Percentiles rank a stretch among this genome's conserved stretches.
phyloP scores from a whole-genome alignment of 2,888 invertebrate species.

The Salpingus planirostris region DNA sequence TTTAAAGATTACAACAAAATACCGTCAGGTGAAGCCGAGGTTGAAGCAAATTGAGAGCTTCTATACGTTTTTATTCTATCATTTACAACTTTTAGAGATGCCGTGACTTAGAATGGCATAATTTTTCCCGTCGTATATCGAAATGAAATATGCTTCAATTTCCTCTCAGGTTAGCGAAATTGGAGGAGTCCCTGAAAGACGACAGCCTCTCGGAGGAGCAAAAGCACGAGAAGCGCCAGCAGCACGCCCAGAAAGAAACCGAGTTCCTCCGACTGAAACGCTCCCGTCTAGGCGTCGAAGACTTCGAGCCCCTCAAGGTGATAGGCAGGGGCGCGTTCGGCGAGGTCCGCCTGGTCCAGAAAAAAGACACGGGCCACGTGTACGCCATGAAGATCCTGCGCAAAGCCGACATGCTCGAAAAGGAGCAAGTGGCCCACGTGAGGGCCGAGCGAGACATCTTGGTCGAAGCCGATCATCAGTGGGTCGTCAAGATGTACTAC shows the following conservation, averaged over 20 bases:
- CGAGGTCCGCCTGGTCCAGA: constrained; percentile 95
- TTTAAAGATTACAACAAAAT: too few relatives aligned
- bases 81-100: too few relatives aligned
- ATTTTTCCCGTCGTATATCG: too few relatives aligned
- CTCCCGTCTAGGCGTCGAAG: constrained; percentile 92
- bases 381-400: constrained; percentile 99
- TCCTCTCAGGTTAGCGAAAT: constrained; percentile 77
- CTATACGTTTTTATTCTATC: too few relatives aligned
- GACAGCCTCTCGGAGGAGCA: constrained; percentile 91
- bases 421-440: constrained; percentile 90
- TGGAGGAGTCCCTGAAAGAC: constrained; percentile 94
- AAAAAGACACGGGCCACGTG: constrained; percentile 98
- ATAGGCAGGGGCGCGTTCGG: constrained; percentile 91
- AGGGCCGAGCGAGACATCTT: constrained; percentile 96
- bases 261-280: constrained; percentile 95
- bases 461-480: constrained; percentile 98
- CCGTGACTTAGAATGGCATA: too few relatives aligned
- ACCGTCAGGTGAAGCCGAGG: too few relatives aligned
- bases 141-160: too few relatives aligned
- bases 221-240: constrained; percentile 86
- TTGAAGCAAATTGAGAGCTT: too few relatives aligned
- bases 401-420: constrained; percentile 98
- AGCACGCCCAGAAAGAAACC: constrained; percentile 97
- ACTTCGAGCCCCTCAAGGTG: constrained; percentile 96
- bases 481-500: constrained; percentile 99